Evolutionary conservation across 2,888 invertebrate species (phyloP).

Genomic region (Dyspetes luteomarginatus): DNA sequence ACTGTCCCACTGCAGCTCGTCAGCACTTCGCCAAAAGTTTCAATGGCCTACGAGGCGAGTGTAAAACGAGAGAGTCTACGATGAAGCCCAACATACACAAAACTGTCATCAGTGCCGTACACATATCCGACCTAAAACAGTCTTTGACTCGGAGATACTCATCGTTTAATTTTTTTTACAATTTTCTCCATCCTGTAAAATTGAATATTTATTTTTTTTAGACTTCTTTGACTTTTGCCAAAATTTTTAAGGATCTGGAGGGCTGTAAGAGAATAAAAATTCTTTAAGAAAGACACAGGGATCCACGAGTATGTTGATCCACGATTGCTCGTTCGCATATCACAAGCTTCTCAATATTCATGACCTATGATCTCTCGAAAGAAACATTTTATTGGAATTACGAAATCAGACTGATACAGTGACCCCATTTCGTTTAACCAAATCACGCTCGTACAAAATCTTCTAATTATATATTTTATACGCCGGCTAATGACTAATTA

Average conservation of each 20-base stretch:
- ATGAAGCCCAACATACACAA: constrained; percentile 27
- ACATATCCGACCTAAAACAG: constrained; percentile 5
- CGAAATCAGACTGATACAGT: constrained; percentile 45
- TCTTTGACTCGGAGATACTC: neutral
- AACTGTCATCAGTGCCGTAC: constrained; percentile 25
- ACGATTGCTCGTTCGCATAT: constrained; percentile 62
- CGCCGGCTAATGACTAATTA: neutral
- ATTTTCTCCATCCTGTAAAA: neutral
- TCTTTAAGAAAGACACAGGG: neutral
- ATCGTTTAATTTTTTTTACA: neutral
- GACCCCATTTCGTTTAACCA: constrained; percentile 32
- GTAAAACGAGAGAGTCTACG: constrained; percentile 23
- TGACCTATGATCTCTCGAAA: constrained; percentile 67
- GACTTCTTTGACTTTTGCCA: neutral
- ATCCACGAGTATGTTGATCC: constrained; percentile 44
- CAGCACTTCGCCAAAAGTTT: constrained; percentile 41
- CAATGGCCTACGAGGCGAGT: constrained; percentile 27
- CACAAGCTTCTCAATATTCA: constrained; percentile 58
- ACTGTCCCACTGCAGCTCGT: constrained; percentile 20
- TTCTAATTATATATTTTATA: neutral
- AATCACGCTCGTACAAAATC: neutral
- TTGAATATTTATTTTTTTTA: neutral
- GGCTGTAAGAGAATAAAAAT: neutral
- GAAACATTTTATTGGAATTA: constrained; percentile 44
- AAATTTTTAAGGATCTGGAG: neutral